A percentile compares a stretch with the other conserved stretches of the same genome.
These are phyloP conservation scores for Beroe forskalii DNA, from an alignment of 37 sponge, comb jelly and placozoan species.

Conservation along the genomic window DNA sequence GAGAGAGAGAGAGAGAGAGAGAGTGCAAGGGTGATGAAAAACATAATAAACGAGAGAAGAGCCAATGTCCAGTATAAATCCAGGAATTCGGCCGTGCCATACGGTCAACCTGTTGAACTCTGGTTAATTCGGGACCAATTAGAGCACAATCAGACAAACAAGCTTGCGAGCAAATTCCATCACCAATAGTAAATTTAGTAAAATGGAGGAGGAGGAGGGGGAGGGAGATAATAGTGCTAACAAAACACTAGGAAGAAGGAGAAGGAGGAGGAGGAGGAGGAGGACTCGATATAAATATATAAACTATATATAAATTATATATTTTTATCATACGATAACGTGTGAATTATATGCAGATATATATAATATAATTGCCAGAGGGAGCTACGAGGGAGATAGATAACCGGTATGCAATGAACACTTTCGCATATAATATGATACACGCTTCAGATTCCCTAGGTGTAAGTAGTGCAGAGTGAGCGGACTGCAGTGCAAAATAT, in stretches of 20 bases:
- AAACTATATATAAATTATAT: no score
- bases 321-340: neutral
- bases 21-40: neutral
- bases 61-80: slow-evolving; percentile 43
- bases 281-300: neutral
- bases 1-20: slow-evolving; percentile 28
- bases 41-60: neutral
- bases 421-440: no score
- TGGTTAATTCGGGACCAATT: slow-evolving; percentile 31
- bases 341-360: neutral
- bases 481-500: no score
- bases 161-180: slow-evolving; percentile 57
- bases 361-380: no score
- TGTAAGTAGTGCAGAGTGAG: no score
- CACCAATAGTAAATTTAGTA: slow-evolving; percentile 21
- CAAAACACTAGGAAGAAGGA: neutral
- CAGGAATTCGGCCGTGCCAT: neutral
- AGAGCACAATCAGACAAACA: slow-evolving; percentile 45
- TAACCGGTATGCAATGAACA: no score
- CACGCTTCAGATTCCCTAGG: no score
- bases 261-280: slow-evolving; percentile 7
- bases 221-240: slow-evolving; percentile 27
- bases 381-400: no score
- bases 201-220: neutral
- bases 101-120: slow-evolving; percentile 11